A percentile compares a stretch with the other conserved stretches of the same genome.
Conservation (phyloP, 2,113 vertebrate genomes). For the Odocoileus virginianus region DNA sequence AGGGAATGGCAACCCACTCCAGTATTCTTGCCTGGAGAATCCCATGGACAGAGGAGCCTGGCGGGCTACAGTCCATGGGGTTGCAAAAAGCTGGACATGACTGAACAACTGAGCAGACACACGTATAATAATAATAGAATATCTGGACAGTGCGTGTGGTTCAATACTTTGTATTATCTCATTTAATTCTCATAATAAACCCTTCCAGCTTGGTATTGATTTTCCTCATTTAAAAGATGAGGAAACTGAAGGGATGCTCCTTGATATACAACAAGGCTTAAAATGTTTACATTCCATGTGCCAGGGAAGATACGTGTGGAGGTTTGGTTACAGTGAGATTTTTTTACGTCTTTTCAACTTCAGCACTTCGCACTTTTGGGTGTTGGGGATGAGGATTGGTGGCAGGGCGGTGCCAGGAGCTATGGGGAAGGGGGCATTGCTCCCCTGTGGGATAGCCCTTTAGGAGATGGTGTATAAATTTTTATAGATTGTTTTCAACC, state of each 20-base stretch:
- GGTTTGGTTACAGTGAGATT: neutral
- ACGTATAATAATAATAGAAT: neutral
- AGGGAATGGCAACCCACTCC: neutral
- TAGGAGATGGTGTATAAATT: neutral
- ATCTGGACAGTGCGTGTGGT: neutral
- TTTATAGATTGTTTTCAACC: neutral
- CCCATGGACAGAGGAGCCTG: neutral
- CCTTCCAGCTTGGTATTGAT: neutral
- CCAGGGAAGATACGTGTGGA: neutral
- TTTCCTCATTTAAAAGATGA: slow-evolving; percentile 2
- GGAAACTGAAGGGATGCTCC: neutral
- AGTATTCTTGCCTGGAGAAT: neutral
- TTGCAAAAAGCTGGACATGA: neutral
- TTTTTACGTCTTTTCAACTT: neutral
- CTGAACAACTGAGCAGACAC: neutral
- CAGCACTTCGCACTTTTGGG: neutral
- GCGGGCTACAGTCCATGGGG: neutral
- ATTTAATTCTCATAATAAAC: neutral
- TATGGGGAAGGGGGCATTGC: neutral
- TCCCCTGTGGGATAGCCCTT: neutral
- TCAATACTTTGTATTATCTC: neutral
- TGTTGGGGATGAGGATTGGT: neutral
- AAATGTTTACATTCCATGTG: neutral
- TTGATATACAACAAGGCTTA: neutral
- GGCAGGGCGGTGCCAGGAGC: neutral